Base-by-base conservation (phyloP, 2,888 invertebrate genomes). In the Margaritifera margaritifera region DNA sequence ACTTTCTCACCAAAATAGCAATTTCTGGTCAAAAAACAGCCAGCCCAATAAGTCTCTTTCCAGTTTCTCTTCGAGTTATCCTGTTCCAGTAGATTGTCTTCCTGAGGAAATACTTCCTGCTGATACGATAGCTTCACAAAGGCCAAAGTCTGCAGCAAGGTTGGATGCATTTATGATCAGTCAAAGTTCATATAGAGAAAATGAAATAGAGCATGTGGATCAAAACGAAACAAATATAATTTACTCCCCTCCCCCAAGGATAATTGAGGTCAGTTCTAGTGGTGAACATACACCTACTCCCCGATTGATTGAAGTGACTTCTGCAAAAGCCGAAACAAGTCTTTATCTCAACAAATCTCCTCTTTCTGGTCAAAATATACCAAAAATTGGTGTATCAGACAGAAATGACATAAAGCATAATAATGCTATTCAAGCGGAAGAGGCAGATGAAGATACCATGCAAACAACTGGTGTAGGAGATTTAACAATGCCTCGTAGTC, bases 1-100 rank as follows among this genome's bases (percentile, higher is more conserved):
- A 69, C 53, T 56, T 72, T 51, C 66, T 66, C 2, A 25, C 27
- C 65, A 24, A 69, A 71, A 62, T 42, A 66, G 72, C 6, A 68
- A 66, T 18, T 77, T 74, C 3, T 77, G 77, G 77, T 72, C 77
- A 27, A 70, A 74, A 58, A 74, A 74, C 62, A 74, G 74, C 57
- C 72, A 74, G 59, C 64, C 69, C 59, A 55, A 70, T 52, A 74
- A 74, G 55, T 61, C 66, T 24, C 64, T 65, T 15, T 58, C 73
- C 19, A 62, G 66, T 60, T 70, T 68, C 15, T 68, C 69, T 15
- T 61, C 61, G n/a, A 63, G 63, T 24, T 69, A 71, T 63, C 51
- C 74, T 60, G 69, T 74, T 61, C 72, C 72, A 20, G 69, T 71
- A 8, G 59, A 62, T n/a, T 68, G 69, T 66, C 67, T 72, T 70